Evolutionary conservation across 2,797 vertebrate genomes (phyloP), one percentile per base, ranked within the genome.

Genomic region (Syngnathus acus): DNA sequence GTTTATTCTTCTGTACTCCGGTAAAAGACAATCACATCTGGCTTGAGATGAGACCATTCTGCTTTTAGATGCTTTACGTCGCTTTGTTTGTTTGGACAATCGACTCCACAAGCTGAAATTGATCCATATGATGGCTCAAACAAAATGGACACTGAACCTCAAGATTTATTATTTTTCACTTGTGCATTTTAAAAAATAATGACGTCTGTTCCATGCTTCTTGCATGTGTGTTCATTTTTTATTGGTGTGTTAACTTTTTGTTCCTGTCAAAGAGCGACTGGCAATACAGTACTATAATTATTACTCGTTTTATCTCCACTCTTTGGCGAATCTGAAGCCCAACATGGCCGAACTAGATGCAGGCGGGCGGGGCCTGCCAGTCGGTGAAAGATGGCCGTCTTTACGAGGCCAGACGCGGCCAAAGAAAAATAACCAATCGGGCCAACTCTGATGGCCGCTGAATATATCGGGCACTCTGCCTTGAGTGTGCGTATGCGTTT

Each of bases 371-470:
- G 90, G 92, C 93, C 90, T 93, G 87, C 92, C 93, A 88, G 90
- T 90, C 88, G 90, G 79, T 98, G 95, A 97, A 94, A 95, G 93
- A 98, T 97, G 92, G 90, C 88, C 87, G 85, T 91, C 94, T 98
- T 99, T 96, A 98, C 94, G 91, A 94, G 92, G 92, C 91, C 81
- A 89, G 96, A 98, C 95, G 96, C 96, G 93, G 91, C 93, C 93
- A 96, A 95, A 95, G 94, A 95, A 94, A 96, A 98, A 97, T 97
- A 95, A 97, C 94, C 94, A 96, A 95, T 96, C 93, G 90, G 92
- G 92, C 94, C 91, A 97, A 95, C 92, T 97, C 94, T 95, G 95
- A 95, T 94, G 93, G 93, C 84, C 79, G 81, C 84, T 89, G 85
- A 88, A 90, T 89, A 90, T 84, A 87, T 89, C 84, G 88, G 86